Evolutionary conservation across 2,888 invertebrate species (phyloP).

Genomic region (Prosapia bicincta): DNA sequence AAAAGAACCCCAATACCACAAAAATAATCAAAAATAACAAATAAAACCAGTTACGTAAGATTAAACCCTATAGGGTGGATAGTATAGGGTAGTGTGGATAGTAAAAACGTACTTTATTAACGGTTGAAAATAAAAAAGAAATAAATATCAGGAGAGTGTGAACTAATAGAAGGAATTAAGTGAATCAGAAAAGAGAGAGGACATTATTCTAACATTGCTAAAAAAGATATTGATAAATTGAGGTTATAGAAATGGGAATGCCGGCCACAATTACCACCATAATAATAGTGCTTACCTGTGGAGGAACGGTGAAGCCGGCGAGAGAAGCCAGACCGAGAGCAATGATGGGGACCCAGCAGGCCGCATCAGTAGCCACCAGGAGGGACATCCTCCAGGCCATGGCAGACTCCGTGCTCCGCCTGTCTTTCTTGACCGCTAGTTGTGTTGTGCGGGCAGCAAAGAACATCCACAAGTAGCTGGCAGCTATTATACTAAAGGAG

Average conservation of each 20-base stretch:
- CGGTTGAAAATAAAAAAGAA: no score
- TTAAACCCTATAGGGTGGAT: no score
- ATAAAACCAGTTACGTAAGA: no score
- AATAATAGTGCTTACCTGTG: constrained; percentile 46
- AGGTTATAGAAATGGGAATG: background rate
- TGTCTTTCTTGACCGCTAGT: constrained; percentile 44
- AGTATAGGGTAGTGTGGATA: no score
- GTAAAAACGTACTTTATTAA: no score
- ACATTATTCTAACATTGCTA: no score
- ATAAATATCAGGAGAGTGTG: no score
- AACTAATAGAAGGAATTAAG: no score
- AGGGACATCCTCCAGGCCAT: constrained; percentile 52
- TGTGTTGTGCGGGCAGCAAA: constrained; percentile 48
- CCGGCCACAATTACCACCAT: background rate
- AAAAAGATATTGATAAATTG: no score
- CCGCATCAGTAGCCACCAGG: constrained; percentile 52
- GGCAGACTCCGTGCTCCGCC: constrained; percentile 44
- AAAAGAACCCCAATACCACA: no score
- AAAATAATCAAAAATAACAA: no score
- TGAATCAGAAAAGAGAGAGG: no score
- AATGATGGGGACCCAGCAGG: constrained; percentile 54
- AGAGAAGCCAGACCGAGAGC: constrained; percentile 49
- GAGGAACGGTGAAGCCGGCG: constrained; percentile 48
- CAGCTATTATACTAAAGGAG: constrained; percentile 49
- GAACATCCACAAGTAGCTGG: constrained; percentile 52